Conservation (phyloP, 2,113 vertebrate genomes). For the Clupea harengus region DNA sequence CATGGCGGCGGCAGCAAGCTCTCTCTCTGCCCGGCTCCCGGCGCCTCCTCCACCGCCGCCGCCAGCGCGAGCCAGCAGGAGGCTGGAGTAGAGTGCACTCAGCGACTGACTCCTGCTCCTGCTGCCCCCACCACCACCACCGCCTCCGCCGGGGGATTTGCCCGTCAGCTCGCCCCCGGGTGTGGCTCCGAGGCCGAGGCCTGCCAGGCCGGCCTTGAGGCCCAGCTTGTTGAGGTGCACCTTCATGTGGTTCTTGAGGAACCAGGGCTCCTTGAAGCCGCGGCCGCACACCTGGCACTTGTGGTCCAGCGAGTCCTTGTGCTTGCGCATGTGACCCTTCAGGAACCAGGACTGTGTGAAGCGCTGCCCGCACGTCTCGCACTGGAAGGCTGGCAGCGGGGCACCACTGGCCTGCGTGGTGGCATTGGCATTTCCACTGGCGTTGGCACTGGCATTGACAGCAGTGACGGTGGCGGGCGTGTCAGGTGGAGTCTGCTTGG, state of each 20-base stretch:
- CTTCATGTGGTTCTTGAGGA: slow-evolving; percentile 96
- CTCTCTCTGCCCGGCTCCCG: slow-evolving; percentile 52
- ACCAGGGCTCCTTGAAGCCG: slow-evolving; percentile 94
- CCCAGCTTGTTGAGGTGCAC: slow-evolving; percentile 91
- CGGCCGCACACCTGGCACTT: slow-evolving; percentile 90
- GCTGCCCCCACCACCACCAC: slow-evolving; percentile 30
- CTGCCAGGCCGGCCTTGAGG: slow-evolving; percentile 66
- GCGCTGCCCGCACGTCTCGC: slow-evolving; percentile 86
- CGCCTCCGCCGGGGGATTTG: neutral
- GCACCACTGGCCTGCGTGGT: neutral
- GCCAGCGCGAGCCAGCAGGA: slow-evolving; percentile 71
- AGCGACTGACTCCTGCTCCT: slow-evolving; percentile 67
- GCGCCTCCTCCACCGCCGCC: slow-evolving; percentile 49
- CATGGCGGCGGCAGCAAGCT: neutral
- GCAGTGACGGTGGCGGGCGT: neutral
- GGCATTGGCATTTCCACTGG: slow-evolving; percentile 46
- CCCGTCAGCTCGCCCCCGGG: neutral
- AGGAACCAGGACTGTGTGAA: slow-evolving; percentile 94
- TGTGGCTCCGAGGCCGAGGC: slow-evolving; percentile 17
- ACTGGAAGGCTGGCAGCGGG: slow-evolving; percentile 71
- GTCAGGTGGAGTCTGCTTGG: neutral
- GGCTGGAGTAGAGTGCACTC: slow-evolving; percentile 81
- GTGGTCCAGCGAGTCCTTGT: slow-evolving; percentile 91
- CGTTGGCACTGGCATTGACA: slow-evolving; percentile 18
- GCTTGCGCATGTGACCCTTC: slow-evolving; percentile 93